Evolutionary conservation across 2,888 invertebrate species (phyloP), one percentile per base, ranked within the genome.

Genomic region (Spisula subtruncata): DNA sequence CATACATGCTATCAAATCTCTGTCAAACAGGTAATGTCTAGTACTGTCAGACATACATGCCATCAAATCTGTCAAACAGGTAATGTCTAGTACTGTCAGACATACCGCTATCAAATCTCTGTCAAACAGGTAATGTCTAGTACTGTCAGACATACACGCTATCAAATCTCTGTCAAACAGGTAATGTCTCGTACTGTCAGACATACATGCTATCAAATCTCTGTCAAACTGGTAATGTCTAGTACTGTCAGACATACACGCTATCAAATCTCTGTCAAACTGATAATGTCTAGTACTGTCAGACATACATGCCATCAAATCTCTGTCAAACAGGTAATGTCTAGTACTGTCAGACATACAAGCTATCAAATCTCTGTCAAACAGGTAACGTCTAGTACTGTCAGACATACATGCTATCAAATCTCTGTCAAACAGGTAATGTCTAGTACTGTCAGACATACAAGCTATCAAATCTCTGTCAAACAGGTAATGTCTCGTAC

Each of bases 381-480:
- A 91, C 81, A 95, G 94, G 95, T 95, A 89, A 81, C 35, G 35
- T 12, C 41, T 8, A 41, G 41, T n/a, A n/a, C n/a, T n/a, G n/a
- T n/a, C n/a, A 8, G 94, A 96, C 80, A 87, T 96, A 0, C 91
- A 94, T 25, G 88, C 89, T 75, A 87, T 96, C n/a, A 94, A 93
- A 87, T 83, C 93, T 56, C 89, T 93, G 60, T 75, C 89, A 8
- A 93, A 91, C 81, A 95, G 94, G 95, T 95, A 89, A 81, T 75
- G 35, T 12, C 41, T 8, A 41, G 41, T n/a, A n/a, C n/a, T n/a
- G n/a, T n/a, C n/a, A 8, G 94, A 96, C 80, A 87, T 96, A 0
- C 91, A 94, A 25, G 88, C 89, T 75, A 87, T 96, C n/a, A 94
- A 93, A 87, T 83, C 93, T 56, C 89, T 93, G 60, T 75, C 89